Percentiles rank a stretch among this genome's conserved stretches.
These are phyloP conservation scores for Dryomyza anilis DNA, from an alignment of 2,888 invertebrate genomes.

Conservation along the genomic window DNA sequence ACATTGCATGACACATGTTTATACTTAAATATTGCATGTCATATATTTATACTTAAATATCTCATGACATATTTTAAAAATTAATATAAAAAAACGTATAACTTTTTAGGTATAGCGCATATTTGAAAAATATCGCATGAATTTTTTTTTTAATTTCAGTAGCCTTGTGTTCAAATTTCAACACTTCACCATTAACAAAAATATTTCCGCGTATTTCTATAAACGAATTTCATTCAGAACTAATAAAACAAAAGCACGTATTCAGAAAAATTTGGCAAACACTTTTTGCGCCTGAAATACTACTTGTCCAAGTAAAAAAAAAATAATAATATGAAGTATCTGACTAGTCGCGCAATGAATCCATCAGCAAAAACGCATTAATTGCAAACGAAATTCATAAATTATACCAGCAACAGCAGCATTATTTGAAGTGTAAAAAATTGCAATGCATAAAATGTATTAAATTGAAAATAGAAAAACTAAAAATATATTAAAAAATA, in stretches of 20 bases:
- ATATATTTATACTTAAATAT: background rate
- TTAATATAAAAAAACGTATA: background rate
- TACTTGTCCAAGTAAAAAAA: background rate
- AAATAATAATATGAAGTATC: background rate
- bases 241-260: background rate
- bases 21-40: too few relatives aligned
- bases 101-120: too few relatives aligned
- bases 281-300: background rate
- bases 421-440: background rate
- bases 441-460: too few relatives aligned
- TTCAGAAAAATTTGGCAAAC: background rate
- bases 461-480: background rate
- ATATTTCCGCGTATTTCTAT: too few relatives aligned
- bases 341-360: slow-evolving; percentile 13
- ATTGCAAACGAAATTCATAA: slow-evolving; percentile 15
- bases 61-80: background rate
- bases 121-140: too few relatives aligned
- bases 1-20: too few relatives aligned
- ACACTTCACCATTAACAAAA: too few relatives aligned
- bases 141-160: too few relatives aligned
- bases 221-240: background rate
- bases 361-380: slow-evolving; percentile 22
- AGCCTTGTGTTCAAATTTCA: too few relatives aligned
- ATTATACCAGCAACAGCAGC: background rate
- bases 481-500: background rate